Percentiles rank a stretch among this genome's conserved stretches.
Evolutionary conservation across 2,113 vertebrate species (phyloP).

Genomic region (Lepisosteus osseus): DNA sequence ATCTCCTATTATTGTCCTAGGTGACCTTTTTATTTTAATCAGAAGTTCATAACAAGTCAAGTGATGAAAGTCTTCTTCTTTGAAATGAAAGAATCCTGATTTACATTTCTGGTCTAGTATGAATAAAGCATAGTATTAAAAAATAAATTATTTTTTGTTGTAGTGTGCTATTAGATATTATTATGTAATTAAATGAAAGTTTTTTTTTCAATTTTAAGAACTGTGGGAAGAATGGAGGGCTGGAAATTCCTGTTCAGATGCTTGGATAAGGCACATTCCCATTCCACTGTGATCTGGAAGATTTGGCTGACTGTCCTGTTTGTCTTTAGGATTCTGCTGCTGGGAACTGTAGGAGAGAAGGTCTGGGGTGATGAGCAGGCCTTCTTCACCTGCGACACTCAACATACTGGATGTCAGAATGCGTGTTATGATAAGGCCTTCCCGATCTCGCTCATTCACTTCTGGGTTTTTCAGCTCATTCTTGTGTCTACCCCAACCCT

Average conservation of each 20-base stretch:
- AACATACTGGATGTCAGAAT: constrained; percentile 75
- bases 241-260: constrained; percentile 77
- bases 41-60: no score
- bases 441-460: constrained; percentile 77
- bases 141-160: no score
- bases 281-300: constrained; percentile 77
- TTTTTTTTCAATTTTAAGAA: not conserved
- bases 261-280: constrained; percentile 73
- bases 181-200: no score
- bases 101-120: no score
- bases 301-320: constrained; percentile 80
- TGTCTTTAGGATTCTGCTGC: constrained; percentile 77
- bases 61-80: no score
- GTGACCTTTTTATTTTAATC: no score
- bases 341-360: constrained; percentile 71
- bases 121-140: no score
- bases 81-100: no score
- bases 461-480: constrained; percentile 81
- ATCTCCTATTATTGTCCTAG: no score
- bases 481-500: constrained; percentile 44
- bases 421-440: constrained; percentile 41
- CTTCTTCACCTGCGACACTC: constrained; percentile 75
- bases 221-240: constrained; percentile 69
- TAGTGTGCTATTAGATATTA: no score
- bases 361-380: constrained; percentile 79